phyloP scores from a whole-genome alignment of 2,113 vertebrate species.

The Sander vitreus region DNA sequence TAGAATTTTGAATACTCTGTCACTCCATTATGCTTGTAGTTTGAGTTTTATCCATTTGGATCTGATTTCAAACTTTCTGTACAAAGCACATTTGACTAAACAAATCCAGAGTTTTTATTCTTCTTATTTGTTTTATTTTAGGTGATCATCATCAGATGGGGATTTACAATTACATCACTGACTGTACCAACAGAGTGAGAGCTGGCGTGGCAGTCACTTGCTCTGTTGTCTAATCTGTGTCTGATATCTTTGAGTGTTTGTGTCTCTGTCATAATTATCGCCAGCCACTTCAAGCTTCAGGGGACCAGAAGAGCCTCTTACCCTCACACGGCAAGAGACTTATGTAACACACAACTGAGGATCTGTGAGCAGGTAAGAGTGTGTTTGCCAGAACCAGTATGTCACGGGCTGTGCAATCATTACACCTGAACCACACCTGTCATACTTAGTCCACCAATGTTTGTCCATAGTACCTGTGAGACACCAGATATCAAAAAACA shows the following conservation, averaged over 20 bases:
- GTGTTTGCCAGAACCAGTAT: neutral
- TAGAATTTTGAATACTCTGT: neutral
- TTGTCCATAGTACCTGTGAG: too few species aligned
- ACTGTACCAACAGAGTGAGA: neutral
- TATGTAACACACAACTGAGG: neutral
- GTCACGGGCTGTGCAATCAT: constrained; percentile 2
- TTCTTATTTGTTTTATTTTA: neutral
- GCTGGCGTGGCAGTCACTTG: neutral
- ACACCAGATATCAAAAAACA: too few species aligned
- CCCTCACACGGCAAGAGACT: neutral
- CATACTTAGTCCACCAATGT: too few species aligned
- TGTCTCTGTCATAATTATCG: neutral
- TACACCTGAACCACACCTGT: neutral
- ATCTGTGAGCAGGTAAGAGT: neutral
- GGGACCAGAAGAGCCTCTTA: neutral
- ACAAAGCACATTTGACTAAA: neutral
- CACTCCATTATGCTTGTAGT: neutral
- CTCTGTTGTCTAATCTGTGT: neutral
- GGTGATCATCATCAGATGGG: too few species aligned
- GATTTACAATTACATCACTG: neutral
- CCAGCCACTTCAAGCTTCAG: neutral
- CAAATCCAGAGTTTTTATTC: neutral
- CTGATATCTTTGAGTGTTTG: neutral
- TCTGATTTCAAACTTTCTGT: neutral
- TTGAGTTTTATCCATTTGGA: neutral